Percentiles rank a stretch among this genome's conserved stretches.
Evolutionary conservation across 2,888 invertebrate species (phyloP).

Genomic region (Entomobrya multifasciata): DNA sequence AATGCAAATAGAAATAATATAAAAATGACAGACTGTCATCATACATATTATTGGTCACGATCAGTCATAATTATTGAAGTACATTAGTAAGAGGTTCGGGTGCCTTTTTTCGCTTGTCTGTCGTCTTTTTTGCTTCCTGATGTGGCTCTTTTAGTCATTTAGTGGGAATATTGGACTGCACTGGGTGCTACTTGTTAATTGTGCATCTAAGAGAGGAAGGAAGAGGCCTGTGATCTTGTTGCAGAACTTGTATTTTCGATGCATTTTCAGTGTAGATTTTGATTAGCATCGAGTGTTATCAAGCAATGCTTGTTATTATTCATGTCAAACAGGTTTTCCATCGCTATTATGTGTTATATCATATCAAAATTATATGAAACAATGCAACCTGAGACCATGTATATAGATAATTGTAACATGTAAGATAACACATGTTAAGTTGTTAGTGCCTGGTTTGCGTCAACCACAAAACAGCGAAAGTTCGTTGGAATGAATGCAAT

Average conservation of each 20-base stretch:
- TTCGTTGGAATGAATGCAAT: background rate
- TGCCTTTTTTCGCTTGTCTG: too few species aligned
- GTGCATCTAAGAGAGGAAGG: background rate
- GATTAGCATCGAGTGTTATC: too few species aligned
- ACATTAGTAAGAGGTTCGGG: slow-evolving; percentile 3
- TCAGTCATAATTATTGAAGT: background rate
- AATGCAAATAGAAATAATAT: slow-evolving; percentile 39
- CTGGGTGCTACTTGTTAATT: background rate
- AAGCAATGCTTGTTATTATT: slow-evolving; percentile 28
- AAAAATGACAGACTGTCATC: slow-evolving; percentile 62
- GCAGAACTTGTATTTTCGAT: slow-evolving; percentile 56
- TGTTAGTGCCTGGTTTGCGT: too few species aligned
- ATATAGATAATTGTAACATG: background rate
- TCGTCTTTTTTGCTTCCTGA: slow-evolving; percentile 5
- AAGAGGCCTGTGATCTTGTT: background rate
- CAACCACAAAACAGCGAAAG: slow-evolving; percentile 57
- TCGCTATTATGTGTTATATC: background rate
- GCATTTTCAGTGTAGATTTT: slow-evolving; percentile 45
- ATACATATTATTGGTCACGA: slow-evolving; percentile 44
- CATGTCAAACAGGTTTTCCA: slow-evolving; percentile 52
- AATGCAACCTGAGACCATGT: background rate
- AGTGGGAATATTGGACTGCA: slow-evolving; percentile 4
- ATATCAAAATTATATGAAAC: background rate
- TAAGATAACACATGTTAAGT: too few species aligned
- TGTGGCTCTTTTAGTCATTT: background rate